Conservation (phyloP, 2,797 vertebrate species). For the Schizopygopsis malacanthus region DNA sequence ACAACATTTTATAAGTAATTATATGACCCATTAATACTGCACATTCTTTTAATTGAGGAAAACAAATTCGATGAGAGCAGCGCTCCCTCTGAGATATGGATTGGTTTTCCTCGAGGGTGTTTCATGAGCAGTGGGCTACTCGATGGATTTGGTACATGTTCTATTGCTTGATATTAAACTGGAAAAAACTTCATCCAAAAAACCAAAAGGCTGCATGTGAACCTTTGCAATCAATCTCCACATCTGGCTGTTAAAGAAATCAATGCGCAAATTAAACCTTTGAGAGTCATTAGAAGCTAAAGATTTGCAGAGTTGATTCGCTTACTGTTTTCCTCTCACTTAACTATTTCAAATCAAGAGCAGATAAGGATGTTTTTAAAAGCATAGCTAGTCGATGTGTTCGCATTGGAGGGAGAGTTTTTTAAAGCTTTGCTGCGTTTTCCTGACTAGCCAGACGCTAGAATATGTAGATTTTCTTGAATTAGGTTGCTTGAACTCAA, state of each 20-base stretch:
- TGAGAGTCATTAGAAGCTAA: slow-evolving; percentile 47
- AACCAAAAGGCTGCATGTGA: not conserved
- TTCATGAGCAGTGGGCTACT: slow-evolving; percentile 13
- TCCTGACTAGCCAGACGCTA: not conserved
- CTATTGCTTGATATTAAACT: slow-evolving; percentile 32
- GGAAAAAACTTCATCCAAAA: slow-evolving; percentile 1
- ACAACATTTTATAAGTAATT: slow-evolving; percentile 26
- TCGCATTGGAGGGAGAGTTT: not conserved
- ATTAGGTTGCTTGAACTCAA: not conserved
- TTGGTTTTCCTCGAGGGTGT: not conserved
- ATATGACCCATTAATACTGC: slow-evolving; percentile 40
- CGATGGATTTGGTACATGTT: slow-evolving; percentile 3
- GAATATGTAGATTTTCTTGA: not conserved
- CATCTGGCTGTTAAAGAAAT: slow-evolving; percentile 42
- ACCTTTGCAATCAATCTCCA: slow-evolving; percentile 40
- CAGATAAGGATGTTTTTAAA: slow-evolving; percentile 23
- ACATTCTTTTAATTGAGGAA: slow-evolving; percentile 13
- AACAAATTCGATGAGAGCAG: not conserved
- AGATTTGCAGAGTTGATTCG: slow-evolving; percentile 37
- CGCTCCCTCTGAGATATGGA: not conserved
- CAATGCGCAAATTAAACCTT: slow-evolving; percentile 51
- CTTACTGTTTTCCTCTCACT: slow-evolving; percentile 43
- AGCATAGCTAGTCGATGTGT: not conserved
- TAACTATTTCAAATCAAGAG: slow-evolving; percentile 36
- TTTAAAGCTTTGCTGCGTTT: not conserved